These are phyloP conservation scores for Sycophila sp. DNA, from an alignment of 1,140 invertebrate species.

Conservation along the genomic window DNA sequence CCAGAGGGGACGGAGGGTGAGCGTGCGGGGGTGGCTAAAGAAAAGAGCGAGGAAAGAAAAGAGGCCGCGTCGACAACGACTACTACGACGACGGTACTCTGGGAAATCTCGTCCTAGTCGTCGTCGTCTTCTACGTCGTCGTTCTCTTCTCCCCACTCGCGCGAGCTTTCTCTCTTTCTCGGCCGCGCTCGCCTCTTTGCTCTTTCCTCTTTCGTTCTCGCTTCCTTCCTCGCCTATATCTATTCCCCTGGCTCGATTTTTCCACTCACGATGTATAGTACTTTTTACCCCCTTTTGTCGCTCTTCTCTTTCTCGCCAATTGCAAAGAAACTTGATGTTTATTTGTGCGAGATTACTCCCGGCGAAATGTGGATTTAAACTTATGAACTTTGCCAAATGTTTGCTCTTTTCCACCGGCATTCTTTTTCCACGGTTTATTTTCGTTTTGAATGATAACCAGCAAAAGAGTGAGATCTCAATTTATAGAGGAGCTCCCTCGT, in stretches of 20 bases:
- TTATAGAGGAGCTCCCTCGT: not conserved
- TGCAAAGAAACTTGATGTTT: not conserved
- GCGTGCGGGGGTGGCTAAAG: not conserved
- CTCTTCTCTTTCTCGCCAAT: not conserved
- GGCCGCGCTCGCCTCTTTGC: too few species aligned
- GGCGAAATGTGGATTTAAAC: not conserved
- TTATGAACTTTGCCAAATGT: not conserved
- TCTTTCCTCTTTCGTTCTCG: too few species aligned
- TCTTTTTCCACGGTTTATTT: not conserved
- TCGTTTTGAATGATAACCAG: too few species aligned
- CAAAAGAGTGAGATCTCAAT: too few species aligned
- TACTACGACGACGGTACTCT: conserved; percentile 3
- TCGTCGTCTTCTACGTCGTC: not conserved
- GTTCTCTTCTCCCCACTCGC: not conserved
- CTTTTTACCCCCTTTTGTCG: not conserved
- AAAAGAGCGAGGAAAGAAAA: conserved; percentile 14
- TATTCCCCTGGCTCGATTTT: not conserved
- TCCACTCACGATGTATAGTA: not conserved
- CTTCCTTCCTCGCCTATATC: too few species aligned
- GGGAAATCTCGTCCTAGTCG: not conserved
- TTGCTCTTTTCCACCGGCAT: not conserved
- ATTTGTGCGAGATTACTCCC: not conserved
- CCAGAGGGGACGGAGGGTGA: not conserved
- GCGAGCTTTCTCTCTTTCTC: not conserved
- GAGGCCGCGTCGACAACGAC: not conserved